Conservation (phyloP, 2,888 invertebrate genomes). For the Anthoptus insignis region DNA sequence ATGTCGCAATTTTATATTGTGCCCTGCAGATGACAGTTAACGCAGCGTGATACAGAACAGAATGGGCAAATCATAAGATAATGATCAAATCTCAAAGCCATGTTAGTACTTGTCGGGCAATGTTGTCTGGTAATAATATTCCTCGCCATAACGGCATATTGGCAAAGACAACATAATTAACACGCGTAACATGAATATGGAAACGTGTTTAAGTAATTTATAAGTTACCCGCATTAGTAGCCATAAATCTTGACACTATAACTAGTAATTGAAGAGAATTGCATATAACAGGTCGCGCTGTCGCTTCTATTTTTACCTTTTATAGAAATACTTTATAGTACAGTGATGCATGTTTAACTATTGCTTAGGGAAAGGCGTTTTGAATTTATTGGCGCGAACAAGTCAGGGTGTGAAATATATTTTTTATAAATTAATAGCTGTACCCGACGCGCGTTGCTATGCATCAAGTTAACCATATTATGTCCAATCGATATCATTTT, state of each 20-base stretch:
- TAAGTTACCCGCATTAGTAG: conserved; percentile 4
- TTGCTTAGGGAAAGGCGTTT: not conserved
- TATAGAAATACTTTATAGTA: conserved; percentile 1
- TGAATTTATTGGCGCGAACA: conserved; percentile 8
- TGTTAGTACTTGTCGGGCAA: too few relatives aligned
- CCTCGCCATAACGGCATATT: not conserved
- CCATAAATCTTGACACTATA: conserved; percentile 15
- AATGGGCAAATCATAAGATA: too few relatives aligned
- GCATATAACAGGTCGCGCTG: not conserved
- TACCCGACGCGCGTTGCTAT: too few relatives aligned
- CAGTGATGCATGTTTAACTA: conserved; percentile 14
- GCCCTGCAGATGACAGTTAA: too few relatives aligned
- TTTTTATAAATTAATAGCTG: too few relatives aligned
- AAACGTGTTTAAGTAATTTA: conserved; percentile 17
- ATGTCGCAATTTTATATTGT: too few relatives aligned
- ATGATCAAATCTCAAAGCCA: too few relatives aligned
- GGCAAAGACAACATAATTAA: conserved; percentile 9
- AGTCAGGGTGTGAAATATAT: not conserved
- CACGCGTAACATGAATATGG: conserved; percentile 1
- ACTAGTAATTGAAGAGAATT: conserved; percentile 22
- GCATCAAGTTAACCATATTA: too few relatives aligned
- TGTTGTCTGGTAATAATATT: not conserved
- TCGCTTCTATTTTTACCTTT: conserved; percentile 15
- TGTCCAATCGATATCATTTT: too few relatives aligned
- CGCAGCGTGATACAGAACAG: too few relatives aligned